Conservation (phyloP, 2,888 invertebrate genomes). For the Enoplolaimus lenunculus region DNA sequence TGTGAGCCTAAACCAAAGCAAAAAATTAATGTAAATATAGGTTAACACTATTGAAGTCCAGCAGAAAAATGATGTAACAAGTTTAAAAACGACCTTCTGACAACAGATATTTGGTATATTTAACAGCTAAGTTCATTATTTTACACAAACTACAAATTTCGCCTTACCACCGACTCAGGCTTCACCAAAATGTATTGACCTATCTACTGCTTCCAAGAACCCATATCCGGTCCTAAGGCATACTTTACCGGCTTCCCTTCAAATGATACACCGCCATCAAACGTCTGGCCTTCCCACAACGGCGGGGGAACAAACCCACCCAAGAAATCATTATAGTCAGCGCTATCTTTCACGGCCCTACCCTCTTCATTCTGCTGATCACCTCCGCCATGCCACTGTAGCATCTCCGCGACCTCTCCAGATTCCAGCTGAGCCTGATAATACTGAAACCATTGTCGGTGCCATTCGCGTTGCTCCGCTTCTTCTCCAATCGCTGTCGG, state of each 20-base stretch:
- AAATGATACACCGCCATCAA: slow-evolving; percentile 15
- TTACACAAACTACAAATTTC: too few relatives aligned
- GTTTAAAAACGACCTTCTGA: too few relatives aligned
- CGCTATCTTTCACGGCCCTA: background rate
- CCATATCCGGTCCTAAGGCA: background rate
- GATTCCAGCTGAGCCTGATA: background rate
- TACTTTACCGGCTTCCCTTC: background rate
- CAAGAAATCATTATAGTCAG: background rate
- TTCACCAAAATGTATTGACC: too few relatives aligned
- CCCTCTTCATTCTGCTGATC: background rate
- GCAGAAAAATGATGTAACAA: too few relatives aligned
- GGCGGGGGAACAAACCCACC: background rate
- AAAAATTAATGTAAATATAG: too few relatives aligned
- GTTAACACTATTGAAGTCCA: too few relatives aligned
- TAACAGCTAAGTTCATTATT: too few relatives aligned
- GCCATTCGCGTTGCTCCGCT: background rate
- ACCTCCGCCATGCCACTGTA: background rate
- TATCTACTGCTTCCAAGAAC: too few relatives aligned
- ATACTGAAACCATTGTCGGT: background rate
- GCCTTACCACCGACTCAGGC: too few relatives aligned
- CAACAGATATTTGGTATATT: too few relatives aligned
- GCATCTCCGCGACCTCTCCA: background rate
- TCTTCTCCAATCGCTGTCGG: background rate
- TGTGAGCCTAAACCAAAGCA: too few relatives aligned
- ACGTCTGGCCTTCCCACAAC: background rate